Conservation (phyloP, 2,113 vertebrate genomes). For the Cettia cetti region DNA sequence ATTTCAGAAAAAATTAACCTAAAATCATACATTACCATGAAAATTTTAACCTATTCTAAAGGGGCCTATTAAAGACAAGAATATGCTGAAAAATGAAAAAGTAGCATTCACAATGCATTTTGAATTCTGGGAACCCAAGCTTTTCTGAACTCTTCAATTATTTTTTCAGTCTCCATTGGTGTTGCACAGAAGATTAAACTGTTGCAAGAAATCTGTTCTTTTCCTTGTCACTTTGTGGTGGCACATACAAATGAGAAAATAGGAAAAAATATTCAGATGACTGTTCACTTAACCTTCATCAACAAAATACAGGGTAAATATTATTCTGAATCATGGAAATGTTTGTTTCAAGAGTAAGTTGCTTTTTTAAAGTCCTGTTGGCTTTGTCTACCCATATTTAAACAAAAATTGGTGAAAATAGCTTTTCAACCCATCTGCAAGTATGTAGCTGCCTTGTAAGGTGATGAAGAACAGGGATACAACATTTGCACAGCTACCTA, state of each 20-base stretch:
- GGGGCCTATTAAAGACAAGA: neutral
- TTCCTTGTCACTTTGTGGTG: neutral
- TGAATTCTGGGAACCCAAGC: neutral
- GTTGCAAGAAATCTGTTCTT: neutral
- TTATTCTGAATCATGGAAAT: neutral
- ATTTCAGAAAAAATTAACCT: neutral
- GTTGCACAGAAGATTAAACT: neutral
- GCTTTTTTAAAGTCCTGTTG: neutral
- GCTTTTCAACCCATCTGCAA: neutral
- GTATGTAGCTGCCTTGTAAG: neutral
- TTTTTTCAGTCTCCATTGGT: neutral
- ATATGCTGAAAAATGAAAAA: neutral
- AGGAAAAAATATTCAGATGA: neutral
- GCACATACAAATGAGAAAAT: neutral
- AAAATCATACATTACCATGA: neutral
- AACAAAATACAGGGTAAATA: neutral
- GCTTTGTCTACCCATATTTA: neutral
- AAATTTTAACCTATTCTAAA: neutral
- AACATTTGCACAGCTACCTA: neutral
- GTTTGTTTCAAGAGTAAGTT: neutral
- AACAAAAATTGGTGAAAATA: neutral
- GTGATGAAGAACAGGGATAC: neutral
- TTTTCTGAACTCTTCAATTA: neutral
- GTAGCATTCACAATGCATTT: neutral
- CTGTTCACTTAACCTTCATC: rapidly evolving